Conservation (phyloP, 2,888 invertebrate species). For the Apotomis turbidana region DNA sequence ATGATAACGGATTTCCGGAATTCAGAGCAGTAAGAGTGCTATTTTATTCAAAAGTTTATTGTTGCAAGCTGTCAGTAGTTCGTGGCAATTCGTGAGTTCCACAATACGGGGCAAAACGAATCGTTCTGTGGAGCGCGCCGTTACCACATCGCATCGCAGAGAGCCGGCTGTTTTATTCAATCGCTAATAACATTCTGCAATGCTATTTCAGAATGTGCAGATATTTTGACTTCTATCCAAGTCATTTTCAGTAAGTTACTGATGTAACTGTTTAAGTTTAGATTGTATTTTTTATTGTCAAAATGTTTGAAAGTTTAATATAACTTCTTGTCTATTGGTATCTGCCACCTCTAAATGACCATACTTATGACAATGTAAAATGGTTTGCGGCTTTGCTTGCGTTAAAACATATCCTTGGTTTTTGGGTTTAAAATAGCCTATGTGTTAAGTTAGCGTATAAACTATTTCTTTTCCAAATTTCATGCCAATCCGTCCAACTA, state of each 20-base stretch:
- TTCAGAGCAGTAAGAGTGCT: neutral
- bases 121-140: neutral
- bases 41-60: conserved; percentile 5
- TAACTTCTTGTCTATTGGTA: no score
- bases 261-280: no score
- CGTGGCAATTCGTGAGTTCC: conserved; percentile 4
- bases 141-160: conserved; percentile 6
- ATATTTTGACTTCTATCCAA: neutral
- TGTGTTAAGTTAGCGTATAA: no score
- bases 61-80: conserved; percentile 6
- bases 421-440: no score
- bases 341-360: no score
- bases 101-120: conserved; percentile 11
- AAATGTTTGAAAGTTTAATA: no score
- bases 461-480: no score
- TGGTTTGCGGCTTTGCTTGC: no score
- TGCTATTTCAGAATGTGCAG: neutral
- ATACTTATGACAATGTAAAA: no score
- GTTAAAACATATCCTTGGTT: no score
- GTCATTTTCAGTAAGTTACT: neutral
- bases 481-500: no score
- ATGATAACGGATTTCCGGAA: neutral
- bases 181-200: neutral
- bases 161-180: conserved; percentile 23
- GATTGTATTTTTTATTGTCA: no score